These are phyloP conservation scores for Nephrotoma appendiculata DNA, from an alignment of 2,888 invertebrate species.

Conservation along the genomic window DNA sequence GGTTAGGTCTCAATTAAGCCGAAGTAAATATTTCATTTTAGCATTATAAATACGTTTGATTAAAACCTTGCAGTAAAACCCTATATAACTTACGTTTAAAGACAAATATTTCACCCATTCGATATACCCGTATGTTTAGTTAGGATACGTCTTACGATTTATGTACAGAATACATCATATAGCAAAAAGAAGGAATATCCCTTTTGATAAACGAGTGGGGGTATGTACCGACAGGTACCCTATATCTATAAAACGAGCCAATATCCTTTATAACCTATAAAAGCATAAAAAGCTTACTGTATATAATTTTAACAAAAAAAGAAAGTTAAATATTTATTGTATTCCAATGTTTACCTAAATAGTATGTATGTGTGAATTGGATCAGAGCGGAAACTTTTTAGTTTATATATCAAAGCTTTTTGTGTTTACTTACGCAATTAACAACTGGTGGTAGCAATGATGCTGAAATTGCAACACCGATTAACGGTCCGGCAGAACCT, in stretches of 20 bases:
- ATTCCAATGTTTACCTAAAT: not conserved
- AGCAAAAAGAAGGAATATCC: not conserved
- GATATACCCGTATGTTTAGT: not conserved
- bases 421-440: conserved; percentile 52
- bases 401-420: not conserved
- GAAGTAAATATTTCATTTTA: not conserved
- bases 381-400: not conserved
- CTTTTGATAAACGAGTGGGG: not conserved
- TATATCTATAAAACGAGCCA: not conserved
- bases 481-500: conserved; percentile 70
- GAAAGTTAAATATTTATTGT: not conserved
- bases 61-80: not conserved
- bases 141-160: not conserved
- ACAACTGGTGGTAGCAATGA: conserved; percentile 74
- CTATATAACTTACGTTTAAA: not conserved
- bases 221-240: not conserved
- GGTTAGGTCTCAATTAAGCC: not conserved
- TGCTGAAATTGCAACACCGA: conserved; percentile 82
- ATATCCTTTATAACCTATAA: not conserved
- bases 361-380: not conserved
- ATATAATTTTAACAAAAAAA: not conserved
- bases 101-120: not conserved
- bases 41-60: not conserved
- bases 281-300: not conserved
- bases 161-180: not conserved